Conservation (phyloP, 2,888 invertebrate genomes). For the Cephus spinipes region DNA sequence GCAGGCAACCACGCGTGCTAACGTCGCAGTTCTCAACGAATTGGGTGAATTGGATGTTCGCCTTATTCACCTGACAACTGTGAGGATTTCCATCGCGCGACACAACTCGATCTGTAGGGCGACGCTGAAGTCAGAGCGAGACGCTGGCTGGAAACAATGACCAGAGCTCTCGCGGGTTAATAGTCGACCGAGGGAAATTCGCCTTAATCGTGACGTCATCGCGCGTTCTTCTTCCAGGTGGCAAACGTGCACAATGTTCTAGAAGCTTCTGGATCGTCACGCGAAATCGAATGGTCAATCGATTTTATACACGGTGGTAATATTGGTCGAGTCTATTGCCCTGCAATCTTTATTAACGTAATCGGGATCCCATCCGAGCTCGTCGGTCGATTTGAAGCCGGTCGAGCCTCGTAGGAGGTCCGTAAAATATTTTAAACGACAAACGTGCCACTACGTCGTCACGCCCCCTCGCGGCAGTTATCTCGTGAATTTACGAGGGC, state of each 20-base stretch:
- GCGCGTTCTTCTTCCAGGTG: too few species aligned
- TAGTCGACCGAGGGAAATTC: too few species aligned
- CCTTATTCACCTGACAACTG: background rate
- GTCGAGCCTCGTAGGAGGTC: background rate
- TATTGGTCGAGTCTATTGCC: background rate
- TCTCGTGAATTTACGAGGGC: background rate
- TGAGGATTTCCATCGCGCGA: too few species aligned
- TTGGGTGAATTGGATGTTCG: background rate
- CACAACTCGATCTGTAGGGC: too few species aligned
- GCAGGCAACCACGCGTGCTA: background rate
- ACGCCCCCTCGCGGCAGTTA: background rate
- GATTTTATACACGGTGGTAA: background rate
- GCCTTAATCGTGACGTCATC: too few species aligned
- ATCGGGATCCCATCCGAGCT: background rate
- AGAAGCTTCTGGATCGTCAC: background rate
- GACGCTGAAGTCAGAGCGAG: too few species aligned
- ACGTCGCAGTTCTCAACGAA: background rate
- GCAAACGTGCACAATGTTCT: background rate
- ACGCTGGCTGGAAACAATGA: too few species aligned
- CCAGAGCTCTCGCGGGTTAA: too few species aligned
- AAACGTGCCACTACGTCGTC: background rate
- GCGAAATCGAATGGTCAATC: too few species aligned
- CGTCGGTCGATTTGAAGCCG: background rate
- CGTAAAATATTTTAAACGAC: background rate
- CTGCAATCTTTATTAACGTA: background rate